These are phyloP conservation scores for Nicator chloris DNA, from an alignment of 2,113 vertebrate species.

Conservation along the genomic window DNA sequence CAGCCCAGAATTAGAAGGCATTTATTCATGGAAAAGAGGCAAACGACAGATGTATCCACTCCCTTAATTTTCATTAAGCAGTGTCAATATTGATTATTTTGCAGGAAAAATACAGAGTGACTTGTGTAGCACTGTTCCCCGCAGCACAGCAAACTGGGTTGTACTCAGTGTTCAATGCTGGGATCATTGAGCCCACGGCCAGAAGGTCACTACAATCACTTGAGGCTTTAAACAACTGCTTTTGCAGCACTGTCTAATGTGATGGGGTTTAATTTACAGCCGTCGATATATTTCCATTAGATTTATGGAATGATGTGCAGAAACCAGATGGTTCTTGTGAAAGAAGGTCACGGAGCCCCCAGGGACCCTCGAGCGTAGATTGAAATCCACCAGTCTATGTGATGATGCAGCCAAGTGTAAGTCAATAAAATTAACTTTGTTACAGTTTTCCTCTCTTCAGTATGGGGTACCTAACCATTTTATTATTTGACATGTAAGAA, in stretches of 20 bases:
- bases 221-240: not conserved
- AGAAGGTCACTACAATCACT: not conserved
- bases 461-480: not conserved
- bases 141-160: not conserved
- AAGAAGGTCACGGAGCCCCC: not conserved
- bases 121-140: not conserved
- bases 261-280: not conserved
- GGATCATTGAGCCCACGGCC: not conserved
- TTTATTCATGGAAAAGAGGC: not conserved
- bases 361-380: fast-evolving
- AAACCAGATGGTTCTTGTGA: not conserved
- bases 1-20: not conserved
- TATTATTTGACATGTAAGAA: not conserved
- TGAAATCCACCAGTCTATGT: not conserved
- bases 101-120: not conserved
- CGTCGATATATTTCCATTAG: not conserved
- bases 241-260: not conserved
- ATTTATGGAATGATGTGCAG: not conserved
- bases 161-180: not conserved
- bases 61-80: not conserved
- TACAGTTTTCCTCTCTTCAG: not conserved
- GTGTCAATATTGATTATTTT: not conserved
- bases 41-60: not conserved
- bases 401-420: not conserved
- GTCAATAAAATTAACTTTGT: not conserved